A percentile compares a stretch with the other conserved stretches of the same genome.
phyloP scores from a whole-genome alignment of 2,888 invertebrate genomes.

The Papilio demoleus region DNA sequence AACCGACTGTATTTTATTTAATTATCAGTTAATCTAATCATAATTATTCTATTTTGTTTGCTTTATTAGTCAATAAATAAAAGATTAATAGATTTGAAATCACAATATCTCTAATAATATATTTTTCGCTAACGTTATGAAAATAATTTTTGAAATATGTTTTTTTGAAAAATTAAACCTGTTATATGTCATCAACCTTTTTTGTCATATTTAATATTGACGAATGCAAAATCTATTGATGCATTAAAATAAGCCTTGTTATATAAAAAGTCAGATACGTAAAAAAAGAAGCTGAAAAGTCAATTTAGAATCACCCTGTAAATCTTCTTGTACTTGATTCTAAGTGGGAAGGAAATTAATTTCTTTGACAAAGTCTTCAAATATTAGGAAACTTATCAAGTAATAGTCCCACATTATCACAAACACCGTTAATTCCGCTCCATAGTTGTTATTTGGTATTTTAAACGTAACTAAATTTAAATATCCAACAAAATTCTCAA shows the following conservation, averaged over 20 bases:
- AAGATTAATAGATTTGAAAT: slow-evolving; percentile 5
- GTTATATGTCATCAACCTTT: neutral
- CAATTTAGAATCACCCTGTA: too few species aligned
- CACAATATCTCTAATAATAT: slow-evolving; percentile 1
- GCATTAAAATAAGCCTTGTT: neutral
- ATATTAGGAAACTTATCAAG: neutral
- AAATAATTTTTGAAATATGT: neutral
- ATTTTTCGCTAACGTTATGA: neutral
- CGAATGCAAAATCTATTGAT: neutral
- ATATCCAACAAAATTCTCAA: slow-evolving; percentile 41
- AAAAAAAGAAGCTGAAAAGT: too few species aligned
- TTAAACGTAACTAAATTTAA: slow-evolving; percentile 41
- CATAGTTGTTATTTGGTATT: neutral
- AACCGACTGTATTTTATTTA: slow-evolving; percentile 23
- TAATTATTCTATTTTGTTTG: slow-evolving; percentile 7
- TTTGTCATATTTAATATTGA: neutral
- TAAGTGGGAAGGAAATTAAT: neutral
- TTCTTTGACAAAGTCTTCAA: neutral
- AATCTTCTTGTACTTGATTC: too few species aligned
- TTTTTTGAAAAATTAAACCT: neutral
- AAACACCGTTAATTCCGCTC: neutral
- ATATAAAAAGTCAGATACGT: too few species aligned
- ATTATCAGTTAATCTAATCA: slow-evolving; percentile 1
- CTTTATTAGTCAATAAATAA: slow-evolving; percentile 23
- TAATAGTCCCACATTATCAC: neutral